These are phyloP conservation scores for Nothoprocta pentlandii DNA, from an alignment of 2,113 vertebrate species.

Conservation along the genomic window DNA sequence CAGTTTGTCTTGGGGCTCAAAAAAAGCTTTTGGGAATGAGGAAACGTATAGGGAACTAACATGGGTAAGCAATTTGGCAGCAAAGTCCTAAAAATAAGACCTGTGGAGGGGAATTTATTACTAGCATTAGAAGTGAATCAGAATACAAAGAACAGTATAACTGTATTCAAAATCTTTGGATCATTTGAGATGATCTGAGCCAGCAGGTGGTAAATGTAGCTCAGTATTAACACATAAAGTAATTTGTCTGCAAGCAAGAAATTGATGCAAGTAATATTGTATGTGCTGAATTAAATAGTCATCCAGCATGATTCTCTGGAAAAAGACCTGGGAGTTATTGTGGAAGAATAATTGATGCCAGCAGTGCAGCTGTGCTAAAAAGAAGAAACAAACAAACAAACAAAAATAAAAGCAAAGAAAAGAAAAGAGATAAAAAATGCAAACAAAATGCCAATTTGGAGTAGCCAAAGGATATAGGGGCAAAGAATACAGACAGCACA, in stretches of 20 bases:
- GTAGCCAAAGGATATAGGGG: slow-evolving; percentile 18
- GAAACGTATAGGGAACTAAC: slow-evolving; percentile 35
- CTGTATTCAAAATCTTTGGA: slow-evolving; percentile 42
- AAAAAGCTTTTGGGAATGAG: slow-evolving; percentile 43
- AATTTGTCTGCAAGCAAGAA: slow-evolving; percentile 63
- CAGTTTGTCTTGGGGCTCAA: neutral
- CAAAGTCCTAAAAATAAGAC: slow-evolving; percentile 44
- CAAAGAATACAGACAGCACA: neutral
- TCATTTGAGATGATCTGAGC: slow-evolving; percentile 51
- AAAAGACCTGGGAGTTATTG: slow-evolving; percentile 57
- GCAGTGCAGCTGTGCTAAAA: slow-evolving; percentile 40
- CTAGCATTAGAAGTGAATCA: slow-evolving; percentile 14
- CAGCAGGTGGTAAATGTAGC: slow-evolving; percentile 67
- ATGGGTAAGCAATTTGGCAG: slow-evolving; percentile 41
- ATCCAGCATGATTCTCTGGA: slow-evolving; percentile 28
- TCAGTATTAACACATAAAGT: slow-evolving; percentile 51
- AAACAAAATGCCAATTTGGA: slow-evolving; percentile 23
- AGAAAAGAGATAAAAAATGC: neutral
- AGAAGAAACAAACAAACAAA: neutral
- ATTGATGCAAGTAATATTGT: slow-evolving; percentile 45
- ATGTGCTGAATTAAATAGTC: slow-evolving; percentile 55
- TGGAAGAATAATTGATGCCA: slow-evolving; percentile 60
- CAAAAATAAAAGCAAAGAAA: neutral
- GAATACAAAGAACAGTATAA: slow-evolving; percentile 30
- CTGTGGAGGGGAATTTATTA: slow-evolving; percentile 25